Conservation (phyloP, 2,113 vertebrate genomes). For the Crotalus horridus region DNA sequence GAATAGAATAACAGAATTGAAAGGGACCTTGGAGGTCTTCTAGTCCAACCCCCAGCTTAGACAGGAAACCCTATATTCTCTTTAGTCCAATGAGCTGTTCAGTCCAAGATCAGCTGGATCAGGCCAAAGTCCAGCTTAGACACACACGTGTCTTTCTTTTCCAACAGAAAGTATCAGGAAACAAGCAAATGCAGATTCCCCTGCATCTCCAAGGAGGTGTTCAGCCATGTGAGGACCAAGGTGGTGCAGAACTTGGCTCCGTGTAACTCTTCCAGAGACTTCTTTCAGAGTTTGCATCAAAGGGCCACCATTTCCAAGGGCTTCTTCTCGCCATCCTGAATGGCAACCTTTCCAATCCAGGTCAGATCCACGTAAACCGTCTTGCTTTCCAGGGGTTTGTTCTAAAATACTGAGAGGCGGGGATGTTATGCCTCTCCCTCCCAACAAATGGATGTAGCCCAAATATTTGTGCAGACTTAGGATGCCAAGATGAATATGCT, state of each 20-base stretch:
- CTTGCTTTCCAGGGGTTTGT: background rate
- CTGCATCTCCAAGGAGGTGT: constrained; percentile 73
- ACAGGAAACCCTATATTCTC: background rate
- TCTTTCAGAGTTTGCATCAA: background rate
- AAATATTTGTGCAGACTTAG: background rate
- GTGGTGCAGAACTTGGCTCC: rapidly evolving
- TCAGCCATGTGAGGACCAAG: constrained; percentile 69
- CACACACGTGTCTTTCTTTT: background rate
- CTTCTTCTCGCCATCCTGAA: constrained; percentile 32
- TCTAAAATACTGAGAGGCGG: background rate
- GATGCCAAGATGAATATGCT: background rate
- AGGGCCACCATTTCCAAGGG: constrained; percentile 19
- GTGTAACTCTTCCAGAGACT: rapidly evolving
- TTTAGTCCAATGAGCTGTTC: background rate
- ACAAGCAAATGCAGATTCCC: constrained; percentile 75
- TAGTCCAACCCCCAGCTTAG: no score
- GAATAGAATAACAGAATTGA: no score
- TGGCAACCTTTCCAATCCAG: background rate
- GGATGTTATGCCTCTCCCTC: background rate
- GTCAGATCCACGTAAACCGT: background rate
- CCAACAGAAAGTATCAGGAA: constrained; percentile 82
- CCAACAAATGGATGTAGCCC: background rate
- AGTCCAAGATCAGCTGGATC: background rate
- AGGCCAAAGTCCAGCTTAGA: background rate
- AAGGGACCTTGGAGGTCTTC: no score